These are phyloP conservation scores for Caenorhabditis sp. DNA, from an alignment of 2,888 invertebrate species.

Conservation along the genomic window DNA sequence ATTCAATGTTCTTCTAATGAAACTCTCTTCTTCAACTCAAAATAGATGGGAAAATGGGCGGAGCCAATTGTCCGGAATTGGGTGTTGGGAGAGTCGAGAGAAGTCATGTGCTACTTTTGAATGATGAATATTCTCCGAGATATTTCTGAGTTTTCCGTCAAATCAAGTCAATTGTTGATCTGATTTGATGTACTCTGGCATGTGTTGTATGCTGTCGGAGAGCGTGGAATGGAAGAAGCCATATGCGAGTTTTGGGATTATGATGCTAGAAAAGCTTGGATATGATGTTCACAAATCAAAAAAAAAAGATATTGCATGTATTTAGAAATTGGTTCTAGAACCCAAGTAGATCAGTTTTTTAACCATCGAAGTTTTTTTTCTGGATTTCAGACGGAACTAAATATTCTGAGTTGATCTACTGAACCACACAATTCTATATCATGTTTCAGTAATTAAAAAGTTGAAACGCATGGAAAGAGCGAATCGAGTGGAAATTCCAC, in stretches of 20 bases:
- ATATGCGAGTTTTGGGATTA: not conserved
- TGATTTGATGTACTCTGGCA: conserved; percentile 41
- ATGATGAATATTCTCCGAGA: conserved; percentile 11
- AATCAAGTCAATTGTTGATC: conserved; percentile 26
- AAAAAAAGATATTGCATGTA: too few species aligned
- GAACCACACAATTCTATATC: too few species aligned
- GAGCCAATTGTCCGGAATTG: conserved; percentile 21
- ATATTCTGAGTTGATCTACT: too few species aligned
- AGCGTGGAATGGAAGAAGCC: not conserved
- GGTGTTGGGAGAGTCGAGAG: conserved; percentile 6
- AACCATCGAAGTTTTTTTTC: too few species aligned
- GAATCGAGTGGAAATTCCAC: too few species aligned
- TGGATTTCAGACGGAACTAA: too few species aligned
- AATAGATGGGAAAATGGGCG: conserved; percentile 15
- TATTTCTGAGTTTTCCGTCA: conserved; percentile 9
- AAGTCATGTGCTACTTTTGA: conserved; percentile 37
- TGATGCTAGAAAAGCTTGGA: not conserved
- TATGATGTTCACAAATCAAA: too few species aligned
- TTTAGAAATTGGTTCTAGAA: too few species aligned
- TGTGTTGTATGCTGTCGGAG: not conserved
- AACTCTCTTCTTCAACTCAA: not conserved
- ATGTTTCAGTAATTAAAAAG: too few species aligned
- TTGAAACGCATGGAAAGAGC: too few species aligned
- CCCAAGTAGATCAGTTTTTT: too few species aligned
- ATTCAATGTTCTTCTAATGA: not conserved